A percentile compares a stretch with the other conserved stretches of the same genome.
Evolutionary conservation across 2,888 invertebrate species (phyloP).

Genomic region (Oscheius sp.): DNA sequence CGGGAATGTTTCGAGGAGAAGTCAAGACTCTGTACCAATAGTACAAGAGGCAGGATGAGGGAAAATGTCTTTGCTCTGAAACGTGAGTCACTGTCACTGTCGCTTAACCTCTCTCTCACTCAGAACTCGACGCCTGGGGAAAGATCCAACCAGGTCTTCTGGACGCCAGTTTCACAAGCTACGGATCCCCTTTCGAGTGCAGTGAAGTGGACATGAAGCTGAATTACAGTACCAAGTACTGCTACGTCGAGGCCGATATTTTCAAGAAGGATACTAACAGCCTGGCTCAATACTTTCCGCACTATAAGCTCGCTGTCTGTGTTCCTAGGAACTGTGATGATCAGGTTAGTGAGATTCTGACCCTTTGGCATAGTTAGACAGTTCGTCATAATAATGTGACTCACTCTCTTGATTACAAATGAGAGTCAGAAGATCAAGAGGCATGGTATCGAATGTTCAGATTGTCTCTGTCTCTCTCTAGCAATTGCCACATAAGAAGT

Average conservation of each 20-base stretch:
- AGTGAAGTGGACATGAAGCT: constrained; percentile 19
- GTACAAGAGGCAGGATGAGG: constrained; percentile 29
- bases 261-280: neutral
- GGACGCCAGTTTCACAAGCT: constrained; percentile 36
- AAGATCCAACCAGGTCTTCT: constrained; percentile 37
- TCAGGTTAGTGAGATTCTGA: neutral
- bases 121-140: constrained; percentile 44
- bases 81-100: constrained; percentile 23
- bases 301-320: constrained; percentile 35
- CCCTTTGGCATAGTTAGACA: neutral
- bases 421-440: too few species aligned
- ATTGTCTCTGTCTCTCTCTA: neutral
- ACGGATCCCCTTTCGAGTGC: constrained; percentile 41
- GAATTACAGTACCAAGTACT: constrained; percentile 39
- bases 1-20: neutral
- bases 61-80: constrained; percentile 39
- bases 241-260: constrained; percentile 28
- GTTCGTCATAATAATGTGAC: neutral
- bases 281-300: neutral
- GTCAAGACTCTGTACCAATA: constrained; percentile 26
- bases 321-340: constrained; percentile 39
- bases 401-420: neutral
- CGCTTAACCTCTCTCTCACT: neutral
- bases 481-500: too few species aligned
- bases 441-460: neutral